phyloP scores from a whole-genome alignment of 2,888 invertebrate genomes.

The Sinelater perroti region DNA sequence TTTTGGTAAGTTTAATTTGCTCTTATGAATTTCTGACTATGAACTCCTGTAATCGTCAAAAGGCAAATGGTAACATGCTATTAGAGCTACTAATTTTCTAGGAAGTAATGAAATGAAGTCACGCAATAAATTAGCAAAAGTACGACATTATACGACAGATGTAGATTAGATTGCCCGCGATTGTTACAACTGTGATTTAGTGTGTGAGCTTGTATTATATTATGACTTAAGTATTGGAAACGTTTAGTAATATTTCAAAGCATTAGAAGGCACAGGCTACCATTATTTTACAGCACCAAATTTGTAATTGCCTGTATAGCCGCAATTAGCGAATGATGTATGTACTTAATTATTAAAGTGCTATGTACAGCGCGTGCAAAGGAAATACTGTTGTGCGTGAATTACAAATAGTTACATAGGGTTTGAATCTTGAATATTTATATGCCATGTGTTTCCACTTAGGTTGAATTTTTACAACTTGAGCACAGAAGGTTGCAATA shows the following conservation, averaged over 20 bases:
- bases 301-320: conserved; percentile 27
- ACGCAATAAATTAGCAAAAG: conserved; percentile 23
- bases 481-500: background rate
- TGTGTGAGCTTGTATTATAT: too few species aligned
- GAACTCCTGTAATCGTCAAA: too few species aligned
- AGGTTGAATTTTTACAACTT: conserved; percentile 6
- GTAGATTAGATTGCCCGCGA: background rate
- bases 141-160: background rate
- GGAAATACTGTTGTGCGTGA: conserved; percentile 29
- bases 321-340: conserved; percentile 29
- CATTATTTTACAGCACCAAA: conserved; percentile 6
- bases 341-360: conserved; percentile 30
- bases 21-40: too few species aligned
- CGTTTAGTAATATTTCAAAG: too few species aligned
- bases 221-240: too few species aligned
- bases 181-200: background rate
- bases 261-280: too few species aligned
- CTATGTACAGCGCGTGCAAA: conserved; percentile 28
- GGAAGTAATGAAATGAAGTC: conserved; percentile 13
- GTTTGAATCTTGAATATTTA: conserved; percentile 23
- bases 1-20: too few species aligned
- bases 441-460: conserved; percentile 2
- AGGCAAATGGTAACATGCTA: conserved; percentile 9
- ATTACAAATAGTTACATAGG: conserved; percentile 22
- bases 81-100: conserved; percentile 17